These are phyloP conservation scores for Aleiodes testaceus DNA, from an alignment of 2,888 invertebrate genomes.

Conservation along the genomic window DNA sequence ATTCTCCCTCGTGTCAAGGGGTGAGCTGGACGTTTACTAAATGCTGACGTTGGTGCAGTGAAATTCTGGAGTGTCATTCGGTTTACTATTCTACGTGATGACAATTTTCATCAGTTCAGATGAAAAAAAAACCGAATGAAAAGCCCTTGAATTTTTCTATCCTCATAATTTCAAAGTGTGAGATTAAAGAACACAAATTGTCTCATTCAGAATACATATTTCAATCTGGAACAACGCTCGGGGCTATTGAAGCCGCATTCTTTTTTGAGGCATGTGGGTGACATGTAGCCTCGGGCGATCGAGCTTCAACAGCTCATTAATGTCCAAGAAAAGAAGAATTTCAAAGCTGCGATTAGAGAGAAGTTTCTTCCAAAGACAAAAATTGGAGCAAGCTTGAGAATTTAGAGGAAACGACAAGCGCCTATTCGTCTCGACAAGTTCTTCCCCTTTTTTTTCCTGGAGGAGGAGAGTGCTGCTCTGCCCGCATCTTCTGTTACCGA, in stretches of 20 bases:
- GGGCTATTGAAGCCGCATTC: constrained; percentile 56
- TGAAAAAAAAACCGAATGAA: too few species aligned
- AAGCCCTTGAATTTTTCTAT: background rate
- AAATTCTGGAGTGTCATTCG: background rate
- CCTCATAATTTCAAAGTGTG: background rate
- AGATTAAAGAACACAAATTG: constrained; percentile 1
- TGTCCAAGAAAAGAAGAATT: constrained; percentile 5
- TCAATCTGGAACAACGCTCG: constrained; percentile 56
- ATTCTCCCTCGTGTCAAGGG: constrained; percentile 44
- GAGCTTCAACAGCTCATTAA: constrained; percentile 32
- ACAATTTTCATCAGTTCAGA: too few species aligned
- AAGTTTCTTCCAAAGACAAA: too few species aligned
- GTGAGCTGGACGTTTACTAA: constrained; percentile 55
- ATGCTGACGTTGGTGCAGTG: constrained; percentile 52
- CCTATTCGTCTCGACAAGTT: too few species aligned
- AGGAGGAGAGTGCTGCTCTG: background rate
- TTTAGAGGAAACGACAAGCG: too few species aligned
- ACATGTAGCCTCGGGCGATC: constrained; percentile 40
- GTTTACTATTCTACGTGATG: too few species aligned
- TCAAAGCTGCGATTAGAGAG: too few species aligned
- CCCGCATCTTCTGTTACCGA: background rate
- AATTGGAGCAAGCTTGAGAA: too few species aligned
- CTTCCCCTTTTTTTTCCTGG: too few species aligned
- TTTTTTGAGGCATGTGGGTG: constrained; percentile 25
- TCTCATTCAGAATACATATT: constrained; percentile 53